phyloP scores from a whole-genome alignment of 1,140 invertebrate genomes.

The Thrips palmi region DNA sequence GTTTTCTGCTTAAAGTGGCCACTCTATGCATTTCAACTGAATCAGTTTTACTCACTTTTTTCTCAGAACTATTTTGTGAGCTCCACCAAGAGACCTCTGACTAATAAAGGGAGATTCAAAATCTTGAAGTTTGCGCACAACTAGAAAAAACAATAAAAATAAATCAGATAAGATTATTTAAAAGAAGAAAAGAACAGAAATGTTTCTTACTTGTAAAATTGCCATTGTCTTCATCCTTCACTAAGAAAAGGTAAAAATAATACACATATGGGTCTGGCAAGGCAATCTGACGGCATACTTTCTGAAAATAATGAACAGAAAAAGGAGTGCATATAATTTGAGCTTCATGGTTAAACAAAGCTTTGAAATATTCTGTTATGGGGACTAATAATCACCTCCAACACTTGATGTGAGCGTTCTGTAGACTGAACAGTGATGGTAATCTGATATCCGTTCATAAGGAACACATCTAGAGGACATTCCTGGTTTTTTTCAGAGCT shows the following conservation, averaged over 20 bases:
- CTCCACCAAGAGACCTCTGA: constrained; percentile 39
- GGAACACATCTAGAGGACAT: constrained; percentile 59
- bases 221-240: constrained; percentile 54
- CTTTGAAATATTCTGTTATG: not conserved
- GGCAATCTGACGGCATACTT: constrained; percentile 55
- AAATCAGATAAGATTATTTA: constrained; percentile 7
- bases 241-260: constrained; percentile 79
- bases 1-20: no score
- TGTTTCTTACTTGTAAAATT: constrained; percentile 38
- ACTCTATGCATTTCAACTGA: constrained; percentile 2
- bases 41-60: constrained; percentile 36
- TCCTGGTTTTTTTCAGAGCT: constrained; percentile 46
- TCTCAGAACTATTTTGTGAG: constrained; percentile 50
- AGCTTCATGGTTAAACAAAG: constrained; percentile 2
- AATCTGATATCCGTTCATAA: constrained; percentile 72
- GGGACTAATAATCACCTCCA: constrained; percentile 34
- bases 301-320: constrained; percentile 29
- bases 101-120: constrained; percentile 94
- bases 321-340: constrained; percentile 1
- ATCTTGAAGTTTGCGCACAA: constrained; percentile 75
- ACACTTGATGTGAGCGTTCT: constrained; percentile 61
- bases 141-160: constrained; percentile 25
- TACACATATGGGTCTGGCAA: constrained; percentile 54
- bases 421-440: constrained; percentile 59
- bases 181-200: constrained; percentile 4